phyloP scores from a whole-genome alignment of 1,140 invertebrate genomes.

The Mizuhopecten yessoensis region DNA sequence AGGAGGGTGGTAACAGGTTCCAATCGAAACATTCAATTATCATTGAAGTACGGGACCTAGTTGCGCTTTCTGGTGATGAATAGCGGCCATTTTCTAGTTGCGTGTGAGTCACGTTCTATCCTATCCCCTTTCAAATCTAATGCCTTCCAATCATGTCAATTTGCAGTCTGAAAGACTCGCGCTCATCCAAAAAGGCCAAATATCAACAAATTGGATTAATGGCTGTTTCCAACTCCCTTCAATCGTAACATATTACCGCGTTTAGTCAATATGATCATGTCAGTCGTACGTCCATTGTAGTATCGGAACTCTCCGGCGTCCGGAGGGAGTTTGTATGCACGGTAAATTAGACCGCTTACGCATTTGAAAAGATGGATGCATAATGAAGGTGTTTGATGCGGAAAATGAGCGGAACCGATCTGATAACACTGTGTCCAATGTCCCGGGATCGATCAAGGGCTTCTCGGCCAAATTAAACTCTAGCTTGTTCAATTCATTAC shows the following conservation, averaged over 20 bases:
- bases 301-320: conserved; percentile 1
- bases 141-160: not conserved
- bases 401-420: not conserved
- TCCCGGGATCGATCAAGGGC: not conserved
- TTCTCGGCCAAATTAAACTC: not conserved
- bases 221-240: conserved; percentile 12
- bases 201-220: conserved; percentile 40
- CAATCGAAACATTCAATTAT: conserved; percentile 34
- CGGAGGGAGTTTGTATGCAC: conserved; percentile 19
- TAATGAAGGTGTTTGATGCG: conserved; percentile 33
- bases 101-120: not conserved
- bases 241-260: conserved; percentile 38
- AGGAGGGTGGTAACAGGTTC: not conserved
- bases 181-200: conserved; percentile 32
- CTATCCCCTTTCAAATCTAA: conserved; percentile 29
- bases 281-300: conserved; percentile 2
- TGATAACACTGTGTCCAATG: conserved; percentile 31
- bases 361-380: conserved; percentile 37
- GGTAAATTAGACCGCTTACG: conserved; percentile 30
- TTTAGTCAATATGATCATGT: conserved; percentile 26
- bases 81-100: conserved; percentile 5
- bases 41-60: not conserved
- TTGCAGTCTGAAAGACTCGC: conserved; percentile 37
- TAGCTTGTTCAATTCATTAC: conserved; percentile 38
- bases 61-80: not conserved